These are phyloP conservation scores for Tinamus guttatus DNA, from an alignment of 2,113 vertebrate genomes.

Conservation along the genomic window DNA sequence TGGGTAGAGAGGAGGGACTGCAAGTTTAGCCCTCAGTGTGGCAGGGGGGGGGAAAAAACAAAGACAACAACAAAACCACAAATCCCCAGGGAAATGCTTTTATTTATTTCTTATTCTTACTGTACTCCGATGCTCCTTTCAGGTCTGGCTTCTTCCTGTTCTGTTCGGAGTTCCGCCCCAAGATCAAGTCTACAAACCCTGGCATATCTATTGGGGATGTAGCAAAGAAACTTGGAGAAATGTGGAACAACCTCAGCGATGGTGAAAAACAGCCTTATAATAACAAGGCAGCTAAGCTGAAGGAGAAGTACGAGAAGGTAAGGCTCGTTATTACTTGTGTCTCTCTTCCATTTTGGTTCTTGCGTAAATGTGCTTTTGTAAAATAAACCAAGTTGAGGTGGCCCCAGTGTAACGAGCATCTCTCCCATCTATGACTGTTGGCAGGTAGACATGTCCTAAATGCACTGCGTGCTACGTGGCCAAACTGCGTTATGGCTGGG, in stretches of 20 bases:
- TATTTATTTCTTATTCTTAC: not conserved
- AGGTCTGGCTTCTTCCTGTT: slow-evolving; percentile 92
- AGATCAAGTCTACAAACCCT: slow-evolving; percentile 89
- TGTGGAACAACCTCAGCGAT: slow-evolving; percentile 89
- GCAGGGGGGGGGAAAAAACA: no score
- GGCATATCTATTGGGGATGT: slow-evolving; percentile 87
- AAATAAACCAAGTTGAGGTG: not conserved
- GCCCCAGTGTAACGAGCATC: not conserved
- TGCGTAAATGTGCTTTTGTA: not conserved
- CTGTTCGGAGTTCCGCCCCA: slow-evolving; percentile 89
- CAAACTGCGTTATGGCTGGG: rapidly evolving
- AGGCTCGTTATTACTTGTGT: not conserved
- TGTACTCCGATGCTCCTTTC: slow-evolving; percentile 11
- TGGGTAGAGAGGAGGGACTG: not conserved
- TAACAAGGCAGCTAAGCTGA: slow-evolving; percentile 88
- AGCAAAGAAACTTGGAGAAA: slow-evolving; percentile 89
- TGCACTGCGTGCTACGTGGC: not conserved
- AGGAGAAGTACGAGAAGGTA: slow-evolving; percentile 92
- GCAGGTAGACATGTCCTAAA: not conserved
- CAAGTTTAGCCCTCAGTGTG: not conserved
- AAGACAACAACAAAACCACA: no score
- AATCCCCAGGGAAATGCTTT: no score
- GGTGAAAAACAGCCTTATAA: slow-evolving; percentile 87
- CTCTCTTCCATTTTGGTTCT: not conserved
- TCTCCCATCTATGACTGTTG: not conserved